Base-by-base conservation (phyloP, 2,113 vertebrate genomes). In the Varanus salvator region DNA sequence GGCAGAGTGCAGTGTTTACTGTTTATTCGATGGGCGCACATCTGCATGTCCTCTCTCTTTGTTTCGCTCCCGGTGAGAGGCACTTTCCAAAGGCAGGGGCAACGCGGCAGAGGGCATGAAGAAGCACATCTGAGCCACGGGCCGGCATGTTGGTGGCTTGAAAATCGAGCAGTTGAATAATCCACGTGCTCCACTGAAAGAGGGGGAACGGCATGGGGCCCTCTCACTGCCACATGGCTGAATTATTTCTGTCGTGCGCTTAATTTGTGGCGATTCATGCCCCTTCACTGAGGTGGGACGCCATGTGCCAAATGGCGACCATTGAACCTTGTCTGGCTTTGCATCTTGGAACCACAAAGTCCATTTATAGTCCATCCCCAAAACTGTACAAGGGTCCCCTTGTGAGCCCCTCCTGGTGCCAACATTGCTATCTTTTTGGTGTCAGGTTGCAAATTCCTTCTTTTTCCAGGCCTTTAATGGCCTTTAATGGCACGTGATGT, bases 1-100 rank as follows among this genome's bases (percentile, higher is more conserved):
- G 95, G 92, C 83, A 94, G 86, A 92, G 90, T 91, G 93, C 93
- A 88, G 91, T 93, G 94, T 89, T 84, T 69, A 87, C 81, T 93
- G 38, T 80, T 84, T 91, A 52, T 31, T 5, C 31, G 50, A 4
- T 19, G 29, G 12, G 57, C 29, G 54, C 8, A 31, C 80, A 81
- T 48, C 85, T 54, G 3, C 38, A 44, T 44, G 38, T 1, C 38
- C 90, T 44, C 69, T 86, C 83, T 80, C 68, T 25, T 19, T 74
- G 87, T 74, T 25, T 19, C 71, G 88, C 83, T 91, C 94, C 82
- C 68, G 87, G 72, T 50, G n/a, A 71, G 81, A 90, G 88, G 92
- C 69, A 84, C 89, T 92, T 94, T 94, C 90, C 91, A 72, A 88
- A 87, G 85, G 81, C 90, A 86, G 89, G 25, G 38, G 14, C 27